Base-by-base conservation (phyloP, 2,888 invertebrate species). In the Conistra vaccinii region DNA sequence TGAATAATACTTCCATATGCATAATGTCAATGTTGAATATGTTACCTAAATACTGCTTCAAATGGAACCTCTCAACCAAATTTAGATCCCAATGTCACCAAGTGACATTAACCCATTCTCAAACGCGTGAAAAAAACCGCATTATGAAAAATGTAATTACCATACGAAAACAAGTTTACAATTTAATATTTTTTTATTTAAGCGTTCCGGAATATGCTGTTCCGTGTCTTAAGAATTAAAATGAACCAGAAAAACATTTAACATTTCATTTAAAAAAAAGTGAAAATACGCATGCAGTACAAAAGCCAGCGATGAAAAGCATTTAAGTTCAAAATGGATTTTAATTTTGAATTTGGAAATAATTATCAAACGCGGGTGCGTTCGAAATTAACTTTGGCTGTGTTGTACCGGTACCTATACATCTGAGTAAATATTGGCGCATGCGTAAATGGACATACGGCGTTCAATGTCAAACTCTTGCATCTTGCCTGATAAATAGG, bases 391-490 rank as follows among this genome's bases (percentile, higher is more conserved):
- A 87, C 81, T 84, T 80, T 62, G 76, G 69, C 61, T 62, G 60
- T 77, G 63, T 70, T 78, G 60, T 71, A 77, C 69, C 75, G 68
- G 61, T 75, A 78, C 58, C 66, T 77, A 61, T 88, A 91, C 93
- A 94, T 91, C 93, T 94, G 94, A 87, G 87, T 89, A 93, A 94
- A 94, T 90, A 92, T 91, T 91, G 83, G 91, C 93, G 92, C 94
- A 93, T 94, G 94, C 93, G 94, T 93, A 92, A 86, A 79, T 74
- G 87, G 78, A 81, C 81, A 86, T 84, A 79, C 81, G 79, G 85
- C 86, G 91, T 89, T 93, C 93, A 94, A 94, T 94, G 94, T 92
- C 94, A 94, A 91, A 91, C 89, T 91, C 85, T 86, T 94, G 94
- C 94, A 94, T 91, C 86, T 90, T 89, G 89, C 87, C 90, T 91